Conservation (phyloP, 2,888 invertebrate species). For the Mimachlamys varia region DNA sequence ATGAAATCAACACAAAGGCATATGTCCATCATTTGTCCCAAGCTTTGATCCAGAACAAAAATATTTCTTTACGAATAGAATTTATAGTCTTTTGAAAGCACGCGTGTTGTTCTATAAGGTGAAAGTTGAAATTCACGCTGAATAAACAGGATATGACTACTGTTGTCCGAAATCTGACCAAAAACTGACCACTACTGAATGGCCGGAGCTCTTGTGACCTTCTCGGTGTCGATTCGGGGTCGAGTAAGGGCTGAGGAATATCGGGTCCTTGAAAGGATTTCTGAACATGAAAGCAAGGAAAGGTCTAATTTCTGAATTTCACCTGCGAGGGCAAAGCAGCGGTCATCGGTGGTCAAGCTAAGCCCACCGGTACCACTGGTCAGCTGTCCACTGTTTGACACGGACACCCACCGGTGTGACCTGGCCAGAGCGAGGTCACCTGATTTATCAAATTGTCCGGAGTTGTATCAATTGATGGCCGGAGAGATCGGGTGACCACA, state of each 20-base stretch:
- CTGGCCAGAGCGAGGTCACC: constrained; percentile 36
- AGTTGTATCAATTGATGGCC: constrained; percentile 30
- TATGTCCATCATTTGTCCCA: not conserved
- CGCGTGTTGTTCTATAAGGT: constrained; percentile 8
- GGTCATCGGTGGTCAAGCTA: constrained; percentile 1
- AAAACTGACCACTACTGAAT: constrained; percentile 31
- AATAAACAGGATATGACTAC: constrained; percentile 31
- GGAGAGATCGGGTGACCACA: constrained; percentile 31
- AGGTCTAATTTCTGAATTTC: constrained; percentile 36
- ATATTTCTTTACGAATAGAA: constrained; percentile 8
- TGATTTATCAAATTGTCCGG: constrained; percentile 36
- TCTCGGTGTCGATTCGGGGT: not conserved
- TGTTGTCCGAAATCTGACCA: constrained; percentile 31
- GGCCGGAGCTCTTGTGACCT: constrained; percentile 12
- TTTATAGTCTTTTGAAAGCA: constrained; percentile 24
- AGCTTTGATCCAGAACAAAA: constrained; percentile 31
- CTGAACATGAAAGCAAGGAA: constrained; percentile 28
- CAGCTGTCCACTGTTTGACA: constrained; percentile 23
- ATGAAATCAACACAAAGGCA: constrained; percentile 29
- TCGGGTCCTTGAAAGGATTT: constrained; percentile 23
- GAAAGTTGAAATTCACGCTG: constrained; percentile 36
- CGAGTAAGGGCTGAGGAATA: constrained; percentile 18
- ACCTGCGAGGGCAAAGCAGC: constrained; percentile 28
- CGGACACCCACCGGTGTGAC: constrained; percentile 34
- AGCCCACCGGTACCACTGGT: not conserved